Evolutionary conservation across 1,140 invertebrate genomes (phyloP).

Genomic region (Trichonephila inaurata): DNA sequence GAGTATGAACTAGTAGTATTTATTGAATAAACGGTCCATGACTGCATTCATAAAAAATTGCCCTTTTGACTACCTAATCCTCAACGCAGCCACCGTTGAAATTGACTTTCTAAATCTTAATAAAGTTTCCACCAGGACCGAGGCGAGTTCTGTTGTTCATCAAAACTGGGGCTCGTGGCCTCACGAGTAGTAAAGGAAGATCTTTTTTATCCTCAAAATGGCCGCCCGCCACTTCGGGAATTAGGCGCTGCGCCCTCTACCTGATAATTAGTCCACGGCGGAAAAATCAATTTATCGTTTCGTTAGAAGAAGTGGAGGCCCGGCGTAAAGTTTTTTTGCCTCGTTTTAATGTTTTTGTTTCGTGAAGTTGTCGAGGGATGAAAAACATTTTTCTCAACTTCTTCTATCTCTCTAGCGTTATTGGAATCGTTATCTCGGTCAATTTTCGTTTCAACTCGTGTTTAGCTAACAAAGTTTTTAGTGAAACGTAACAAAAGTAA

Average conservation of each 20-base stretch:
- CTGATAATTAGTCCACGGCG: slow-evolving; percentile 44
- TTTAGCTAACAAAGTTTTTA: slow-evolving; percentile 23
- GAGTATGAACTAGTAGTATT: too few species aligned
- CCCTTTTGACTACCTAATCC: too few species aligned
- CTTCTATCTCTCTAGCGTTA: neutral
- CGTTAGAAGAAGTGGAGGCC: neutral
- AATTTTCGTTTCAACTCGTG: slow-evolving; percentile 34
- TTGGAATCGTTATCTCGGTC: slow-evolving; percentile 59
- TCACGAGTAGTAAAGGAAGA: slow-evolving; percentile 21
- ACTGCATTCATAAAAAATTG: too few species aligned
- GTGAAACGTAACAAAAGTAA: slow-evolving; percentile 5
- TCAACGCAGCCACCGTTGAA: neutral
- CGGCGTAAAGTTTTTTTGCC: neutral
- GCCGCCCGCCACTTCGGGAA: slow-evolving; percentile 10
- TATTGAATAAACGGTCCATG: too few species aligned
- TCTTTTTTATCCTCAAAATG: slow-evolving; percentile 48
- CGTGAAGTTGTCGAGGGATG: slow-evolving; percentile 23
- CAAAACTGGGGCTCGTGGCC: neutral
- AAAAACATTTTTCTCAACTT: slow-evolving; percentile 3
- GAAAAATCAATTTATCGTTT: slow-evolving; percentile 68
- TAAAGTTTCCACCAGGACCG: neutral
- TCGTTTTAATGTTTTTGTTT: slow-evolving; percentile 50
- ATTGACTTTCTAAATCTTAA: neutral
- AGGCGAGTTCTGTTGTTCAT: neutral
- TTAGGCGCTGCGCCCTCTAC: slow-evolving; percentile 5